Evolutionary conservation across 2,113 vertebrate genomes (phyloP), one percentile per base, ranked within the genome.

Genomic region (Numida meleagris): DNA sequence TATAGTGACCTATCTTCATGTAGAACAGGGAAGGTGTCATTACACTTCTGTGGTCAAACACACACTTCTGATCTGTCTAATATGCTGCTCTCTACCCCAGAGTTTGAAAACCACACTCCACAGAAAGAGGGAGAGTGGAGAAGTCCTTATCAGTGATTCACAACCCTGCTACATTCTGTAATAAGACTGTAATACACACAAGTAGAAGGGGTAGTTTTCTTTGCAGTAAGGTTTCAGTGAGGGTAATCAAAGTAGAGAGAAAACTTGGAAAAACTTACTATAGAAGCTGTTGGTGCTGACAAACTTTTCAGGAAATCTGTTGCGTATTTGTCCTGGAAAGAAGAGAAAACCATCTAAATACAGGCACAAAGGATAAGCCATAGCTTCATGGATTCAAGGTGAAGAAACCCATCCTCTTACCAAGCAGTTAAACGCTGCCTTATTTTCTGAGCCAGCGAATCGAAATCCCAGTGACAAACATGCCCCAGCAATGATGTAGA

Each of bases 401-500:
- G 27, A 78, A 74, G 91, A 21, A 78, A 61, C 58, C 21, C 31
- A 36, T 21, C 5, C 67, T 76, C 97, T 97, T 96, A 99, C 98
- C 98, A 99, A 97, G 96, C 99, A 99, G 82, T 99, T 99, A 86
- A 99, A 99, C 7, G 99, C 99, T 73, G 99, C 98, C 34, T 98
- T 98, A 89, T 99, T 99, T 94, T 99, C 99, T 24, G 99, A 99
- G 25, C 99, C 99, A 9, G 99, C 99, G 93, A 99, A 99, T 89
- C 99, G 98, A 94, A 99, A 98, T 40, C 99, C 99, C 94, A 99
- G 97, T 10, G 99, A 99, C 96, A 99, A 97, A 72, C 99, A 99
- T 1, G 99, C 99, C 66, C 99, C 99, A 13, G 99, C 99, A 5
- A 99, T 99, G 55, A 99, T 99, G 98, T 99, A 99, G 94, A 99